phyloP scores from a whole-genome alignment of 2,888 invertebrate species.

The Pterostichus niger region DNA sequence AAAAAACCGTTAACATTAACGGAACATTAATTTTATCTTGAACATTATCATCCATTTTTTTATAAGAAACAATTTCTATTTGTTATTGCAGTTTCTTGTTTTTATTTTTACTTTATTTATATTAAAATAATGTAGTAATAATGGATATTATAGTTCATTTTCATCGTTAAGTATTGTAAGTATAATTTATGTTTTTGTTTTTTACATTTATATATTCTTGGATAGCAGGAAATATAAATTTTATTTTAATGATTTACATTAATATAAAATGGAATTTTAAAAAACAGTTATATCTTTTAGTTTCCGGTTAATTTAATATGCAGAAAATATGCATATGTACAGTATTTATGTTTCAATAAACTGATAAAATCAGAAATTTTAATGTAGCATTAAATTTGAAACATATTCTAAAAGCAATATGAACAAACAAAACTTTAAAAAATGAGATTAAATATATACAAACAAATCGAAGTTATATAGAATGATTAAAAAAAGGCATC shows the following conservation, averaged over 20 bases:
- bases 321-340: constrained; percentile 7
- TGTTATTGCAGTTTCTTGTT: no score
- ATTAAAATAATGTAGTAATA: no score
- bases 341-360: constrained; percentile 2
- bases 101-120: no score
- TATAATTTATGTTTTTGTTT: constrained; percentile 1
- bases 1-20: no score
- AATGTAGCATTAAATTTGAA: no score
- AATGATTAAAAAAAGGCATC: no score
- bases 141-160: not conserved
- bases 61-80: no score
- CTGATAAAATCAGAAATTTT: constrained; percentile 7
- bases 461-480: not conserved
- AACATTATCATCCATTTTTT: no score
- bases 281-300: constrained; percentile 1
- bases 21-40: no score
- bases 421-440: no score
- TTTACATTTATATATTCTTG: not conserved
- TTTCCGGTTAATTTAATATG: not conserved
- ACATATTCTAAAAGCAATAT: no score
- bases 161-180: not conserved
- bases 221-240: constrained; percentile 21
- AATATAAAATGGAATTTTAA: constrained; percentile 2
- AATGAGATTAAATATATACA: no score
- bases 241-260: not conserved